Base-by-base conservation (phyloP, 2,797 vertebrate genomes). In the Halcyon chelicuti region DNA sequence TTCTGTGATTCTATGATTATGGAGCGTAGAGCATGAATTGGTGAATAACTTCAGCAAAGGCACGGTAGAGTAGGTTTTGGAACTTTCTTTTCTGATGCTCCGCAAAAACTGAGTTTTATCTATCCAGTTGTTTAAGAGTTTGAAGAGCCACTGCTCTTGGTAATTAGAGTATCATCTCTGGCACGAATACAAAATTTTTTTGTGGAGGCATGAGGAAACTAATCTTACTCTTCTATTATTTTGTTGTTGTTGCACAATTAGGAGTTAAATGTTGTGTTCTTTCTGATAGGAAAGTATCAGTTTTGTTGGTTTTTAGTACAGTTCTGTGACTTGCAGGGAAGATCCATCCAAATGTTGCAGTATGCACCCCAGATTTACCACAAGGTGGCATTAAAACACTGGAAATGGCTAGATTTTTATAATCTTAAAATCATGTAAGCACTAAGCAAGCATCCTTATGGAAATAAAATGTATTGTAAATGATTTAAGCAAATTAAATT, bases 381-480 rank as follows among this genome's bases (percentile, higher is more conserved):
- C 91, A 70, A 94, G 96, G 88, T 96, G 97, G 95, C 95, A 51
- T 47, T 90, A 76, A 79, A 91, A 77, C 67, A 82, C 77, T 42
- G 25, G 28, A 31, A 51, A 62, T 60, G 13, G 9, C 4, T 31
- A n/a, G 23, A 57, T 75, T 85, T 85, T 90, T 65, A 40, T 51
- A 22, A 6, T 40, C 6, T 37, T 49, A 33, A 77, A 67, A 39
- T 80, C 62, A 19, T 70, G 20, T 65, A 19, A 74, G 25, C 57
- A 60, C 9, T 66, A 72, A 74, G 18, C 39, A 77, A 46, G 3
- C 3, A 47, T 86, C 8, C 58, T 68, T 72, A 31, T n/a, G 33
- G 66, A 44, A 85, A 74, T 57, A 68, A 71, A 61, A 65, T 57
- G 21, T 46, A 39, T 44, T 71, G 58, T 77, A 60, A 33, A 39